These are phyloP conservation scores for Darevskia nairensis DNA, from an alignment of 2,797 vertebrate genomes.

Conservation along the genomic window DNA sequence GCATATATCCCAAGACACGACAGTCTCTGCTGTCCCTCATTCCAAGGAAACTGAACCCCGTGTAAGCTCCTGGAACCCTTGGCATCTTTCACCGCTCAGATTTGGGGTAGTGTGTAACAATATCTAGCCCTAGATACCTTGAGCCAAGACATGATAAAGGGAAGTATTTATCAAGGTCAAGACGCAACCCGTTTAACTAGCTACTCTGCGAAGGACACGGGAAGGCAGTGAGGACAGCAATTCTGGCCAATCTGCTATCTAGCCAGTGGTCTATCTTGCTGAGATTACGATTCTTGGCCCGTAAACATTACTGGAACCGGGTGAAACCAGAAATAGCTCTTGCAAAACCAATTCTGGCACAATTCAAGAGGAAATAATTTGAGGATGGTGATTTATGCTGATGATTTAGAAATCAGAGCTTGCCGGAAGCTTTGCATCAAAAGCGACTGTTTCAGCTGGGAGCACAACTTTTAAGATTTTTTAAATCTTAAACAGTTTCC, in stretches of 20 bases:
- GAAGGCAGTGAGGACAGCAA: no score
- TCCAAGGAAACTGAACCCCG: no score
- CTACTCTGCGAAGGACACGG: not conserved
- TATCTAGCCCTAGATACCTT: no score
- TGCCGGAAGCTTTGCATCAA: not conserved
- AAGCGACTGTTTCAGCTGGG: not conserved
- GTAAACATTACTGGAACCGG: accelerated
- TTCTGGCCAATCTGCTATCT: conserved; percentile 5
- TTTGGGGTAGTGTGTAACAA: no score
- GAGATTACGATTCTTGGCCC: conserved; percentile 6
- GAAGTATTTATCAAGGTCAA: not conserved
- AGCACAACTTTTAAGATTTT: not conserved
- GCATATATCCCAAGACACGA: no score
- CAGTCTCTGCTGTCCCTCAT: no score
- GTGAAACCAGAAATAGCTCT: conserved; percentile 28
- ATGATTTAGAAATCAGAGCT: not conserved
- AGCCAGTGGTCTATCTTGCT: conserved; percentile 21
- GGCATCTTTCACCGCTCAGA: no score
- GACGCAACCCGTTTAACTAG: conserved; percentile 56
- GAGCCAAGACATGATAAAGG: conserved; percentile 7
- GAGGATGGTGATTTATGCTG: not conserved
- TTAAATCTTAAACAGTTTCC: not conserved
- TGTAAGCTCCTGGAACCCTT: no score
- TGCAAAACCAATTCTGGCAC: not conserved
- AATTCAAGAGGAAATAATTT: not conserved